A percentile compares a stretch with the other conserved stretches of the same genome.
These are phyloP conservation scores for Acromyrmex heyeri DNA, from an alignment of 1,140 invertebrate genomes.

Conservation along the genomic window DNA sequence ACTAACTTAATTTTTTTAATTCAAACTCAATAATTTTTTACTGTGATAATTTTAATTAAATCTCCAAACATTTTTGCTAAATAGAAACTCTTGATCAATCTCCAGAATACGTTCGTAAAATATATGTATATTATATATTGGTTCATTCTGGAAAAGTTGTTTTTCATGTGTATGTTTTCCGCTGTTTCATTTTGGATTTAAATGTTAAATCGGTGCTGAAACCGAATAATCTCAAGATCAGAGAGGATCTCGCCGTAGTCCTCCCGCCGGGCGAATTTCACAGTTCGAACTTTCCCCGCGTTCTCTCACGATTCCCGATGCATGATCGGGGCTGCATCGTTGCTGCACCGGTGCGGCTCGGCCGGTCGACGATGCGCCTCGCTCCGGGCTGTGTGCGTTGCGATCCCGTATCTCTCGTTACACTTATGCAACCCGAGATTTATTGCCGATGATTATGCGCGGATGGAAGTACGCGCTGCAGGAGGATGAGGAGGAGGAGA, in stretches of 20 bases:
- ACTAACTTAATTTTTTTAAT: not conserved
- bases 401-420: conserved; percentile 86
- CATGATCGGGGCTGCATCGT: conserved; percentile 55
- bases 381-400: conserved; percentile 86
- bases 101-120: no score
- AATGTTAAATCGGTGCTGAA: conserved; percentile 13
- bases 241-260: not conserved
- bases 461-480: conserved; percentile 81
- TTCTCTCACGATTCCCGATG: conserved; percentile 57
- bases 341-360: not conserved
- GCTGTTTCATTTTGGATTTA: not conserved
- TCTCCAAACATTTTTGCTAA: not conserved
- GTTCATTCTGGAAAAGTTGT: not conserved
- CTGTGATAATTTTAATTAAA: not conserved
- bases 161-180: no score
- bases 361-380: conserved; percentile 45
- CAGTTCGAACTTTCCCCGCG: conserved; percentile 45
- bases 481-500: conserved; percentile 52
- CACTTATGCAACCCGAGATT: conserved; percentile 87
- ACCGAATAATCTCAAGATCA: not conserved
- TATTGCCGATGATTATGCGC: conserved; percentile 83
- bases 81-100: not conserved
- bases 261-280: conserved; percentile 32
- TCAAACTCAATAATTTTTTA: not conserved
- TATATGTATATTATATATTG: not conserved